Conservation (phyloP, 1,140 invertebrate species). For the Uloborus diversus region DNA sequence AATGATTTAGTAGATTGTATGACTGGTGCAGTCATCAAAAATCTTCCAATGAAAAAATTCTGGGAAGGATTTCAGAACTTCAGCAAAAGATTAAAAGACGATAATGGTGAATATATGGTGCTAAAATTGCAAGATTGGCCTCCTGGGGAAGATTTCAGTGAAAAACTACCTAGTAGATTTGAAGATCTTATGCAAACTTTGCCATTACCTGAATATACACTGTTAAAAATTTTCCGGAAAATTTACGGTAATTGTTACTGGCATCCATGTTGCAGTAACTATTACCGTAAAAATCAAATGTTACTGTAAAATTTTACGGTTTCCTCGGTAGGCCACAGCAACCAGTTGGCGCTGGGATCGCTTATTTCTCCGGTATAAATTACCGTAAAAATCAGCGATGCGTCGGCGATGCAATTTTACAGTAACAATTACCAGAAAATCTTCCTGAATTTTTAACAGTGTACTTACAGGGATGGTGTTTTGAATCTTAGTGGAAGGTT, state of each 20-base stretch:
- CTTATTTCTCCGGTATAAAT: too few relatives aligned
- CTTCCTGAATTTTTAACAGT: too few relatives aligned
- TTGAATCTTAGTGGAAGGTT: slow-evolving; percentile 89
- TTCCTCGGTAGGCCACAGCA: too few relatives aligned
- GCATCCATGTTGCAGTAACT: too few relatives aligned
- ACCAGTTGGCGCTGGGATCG: too few relatives aligned
- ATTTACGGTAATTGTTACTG: too few relatives aligned
- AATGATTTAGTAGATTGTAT: slow-evolving; percentile 95
- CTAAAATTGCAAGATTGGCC: slow-evolving; percentile 98
- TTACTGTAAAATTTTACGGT: too few relatives aligned
- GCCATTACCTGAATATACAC: slow-evolving; percentile 91
- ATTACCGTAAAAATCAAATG: too few relatives aligned
- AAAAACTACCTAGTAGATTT: slow-evolving; percentile 82
- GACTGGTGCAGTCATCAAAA: slow-evolving; percentile 80
- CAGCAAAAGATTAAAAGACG: slow-evolving; percentile 74
- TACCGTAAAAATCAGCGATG: too few relatives aligned
- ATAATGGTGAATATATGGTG: slow-evolving; percentile 80
- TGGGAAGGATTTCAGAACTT: slow-evolving; percentile 94
- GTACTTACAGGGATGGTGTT: slow-evolving; percentile 84
- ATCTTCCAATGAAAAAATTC: slow-evolving; percentile 90
- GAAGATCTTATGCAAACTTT: slow-evolving; percentile 89
- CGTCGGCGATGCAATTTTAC: too few relatives aligned
- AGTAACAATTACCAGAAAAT: too few relatives aligned
- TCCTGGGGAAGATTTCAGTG: slow-evolving; percentile 93
- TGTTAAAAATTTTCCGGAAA: too few relatives aligned